Base-by-base conservation (phyloP, 2,888 invertebrate species). In the Eurytoma adleriae region DNA sequence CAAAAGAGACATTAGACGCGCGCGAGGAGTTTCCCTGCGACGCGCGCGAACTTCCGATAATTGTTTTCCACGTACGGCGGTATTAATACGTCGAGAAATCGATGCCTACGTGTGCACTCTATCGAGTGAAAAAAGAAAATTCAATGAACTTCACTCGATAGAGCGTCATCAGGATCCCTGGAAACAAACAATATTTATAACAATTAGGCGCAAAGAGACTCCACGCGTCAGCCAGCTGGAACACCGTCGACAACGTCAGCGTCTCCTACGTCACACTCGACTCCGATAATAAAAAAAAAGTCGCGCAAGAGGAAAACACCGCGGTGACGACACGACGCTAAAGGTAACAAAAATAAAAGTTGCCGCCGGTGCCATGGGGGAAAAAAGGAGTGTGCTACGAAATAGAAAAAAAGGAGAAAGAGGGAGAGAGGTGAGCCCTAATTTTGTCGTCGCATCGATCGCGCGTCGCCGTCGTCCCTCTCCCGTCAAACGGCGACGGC, bases 291-390 rank as follows among this genome's bases (percentile, higher is more conserved):
- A 61, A 48, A 24, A n/a, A 70, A 57, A 56, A 20, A 13, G 18
- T 16, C 10, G 5, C 7, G 40, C 10, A 10, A 40, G 59, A 56
- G 27, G 27, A 57, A 20, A 20, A 2, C 18, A 13, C 12, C 18
- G 27, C 57, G n/a, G 50, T 59, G 75, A 75, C 59, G 57, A 74
- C 57, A 59, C 67, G n/a, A 24, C 2, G 62, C 18, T 4, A 14
- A 18, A 61, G 16, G 40, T 40, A 40, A 40, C 56, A 52, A 77
- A 76, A 76, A 76, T 69, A 76, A 76, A 76, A 56, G 16, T 24
- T 27, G 27, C 14, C 61, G 61, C 5, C 50, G 48, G 4, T 18
- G n/a, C 1, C 10, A 40, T 7, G 40, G 7, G 7, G 40, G 7
- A 10, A 40, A 40, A 40, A 10, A 10, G 7, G 40, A 10, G 7